Evolutionary conservation across 2,888 invertebrate genomes (phyloP).

Genomic region (Cephus pulcher): DNA sequence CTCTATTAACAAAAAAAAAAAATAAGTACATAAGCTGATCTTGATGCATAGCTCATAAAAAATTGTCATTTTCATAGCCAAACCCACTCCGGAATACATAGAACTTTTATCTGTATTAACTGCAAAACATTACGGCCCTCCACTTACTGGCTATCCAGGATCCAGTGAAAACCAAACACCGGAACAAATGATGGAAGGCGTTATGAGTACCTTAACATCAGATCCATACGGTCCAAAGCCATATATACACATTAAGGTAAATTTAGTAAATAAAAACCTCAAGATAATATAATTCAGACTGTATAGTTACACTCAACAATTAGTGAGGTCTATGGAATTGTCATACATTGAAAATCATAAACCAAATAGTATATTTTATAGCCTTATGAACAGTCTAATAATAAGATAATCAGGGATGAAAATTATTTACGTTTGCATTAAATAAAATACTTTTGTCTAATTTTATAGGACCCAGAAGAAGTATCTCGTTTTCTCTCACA

Average conservation of each 20-base stretch:
- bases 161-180: conserved; percentile 56
- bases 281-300: background rate
- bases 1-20: background rate
- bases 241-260: conserved; percentile 61
- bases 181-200: conserved; percentile 61
- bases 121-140: conserved; percentile 59
- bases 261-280: background rate
- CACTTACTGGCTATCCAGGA: conserved; percentile 59
- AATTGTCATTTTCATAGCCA: conserved; percentile 33
- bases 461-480: conserved; percentile 45
- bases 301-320: background rate
- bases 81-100: conserved; percentile 56
- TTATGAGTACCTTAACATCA: conserved; percentile 56
- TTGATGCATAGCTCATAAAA: background rate
- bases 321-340: background rate
- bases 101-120: conserved; percentile 56
- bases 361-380: background rate
- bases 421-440: background rate
- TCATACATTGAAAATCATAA: too few relatives aligned
- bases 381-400: background rate
- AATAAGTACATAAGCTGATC: background rate
- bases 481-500: conserved; percentile 52
- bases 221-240: conserved; percentile 55
- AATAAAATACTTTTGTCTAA: conserved; percentile 4
- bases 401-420: background rate